Evolutionary conservation across 2,797 vertebrate species (phyloP), one percentile per base, ranked within the genome.

Genomic region (Cirrhinus molitorella): DNA sequence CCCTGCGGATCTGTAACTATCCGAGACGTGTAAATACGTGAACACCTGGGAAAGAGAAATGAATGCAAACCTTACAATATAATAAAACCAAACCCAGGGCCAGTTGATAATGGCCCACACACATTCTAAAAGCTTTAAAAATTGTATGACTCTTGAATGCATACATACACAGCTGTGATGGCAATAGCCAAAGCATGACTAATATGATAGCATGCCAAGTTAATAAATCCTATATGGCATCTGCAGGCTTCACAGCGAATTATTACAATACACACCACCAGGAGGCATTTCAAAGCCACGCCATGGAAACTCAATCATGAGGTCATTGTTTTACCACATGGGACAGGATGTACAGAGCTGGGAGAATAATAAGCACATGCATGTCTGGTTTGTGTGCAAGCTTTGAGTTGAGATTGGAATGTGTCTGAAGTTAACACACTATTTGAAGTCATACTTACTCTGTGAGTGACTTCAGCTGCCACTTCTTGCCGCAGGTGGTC

Each of bases 1-100:
- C 0, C 83, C 43, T 67, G 25, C 8, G 7, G 68, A 53, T 82
- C 81, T 82, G n/a, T 86, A 85, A 23, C 81, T 85, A 78, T 92
- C 91, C 53, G 91, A 93, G 37, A 86, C 77, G 13, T 89, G 90
- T 7, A 93, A 68, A 84, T 88, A 93, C 12, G 91, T 88, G 88
- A 90, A 92, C 13, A 81, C 92, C 94, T 94, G 89, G 0, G 17
- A 83, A 88, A 76, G 61, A 84, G 40, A 86, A 25, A 68, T 14
- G 28, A 81, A 71, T 28, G 17, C 74, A 83, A 63, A 63, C 40
- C 40, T 49, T 47, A 68, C 37, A 49, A n/a, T 66, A 23, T 37
- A 5, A 49, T 51, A 84, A 57, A 67, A 72, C 47, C 55, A 75
- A 63, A 63, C 43, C 25, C 9, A 57, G 19, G 37, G 28, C 7